Evolutionary conservation across 53 echinoderm and acorn worm genomes (phyloP).

Genomic region (Arbacia lixula): DNA sequence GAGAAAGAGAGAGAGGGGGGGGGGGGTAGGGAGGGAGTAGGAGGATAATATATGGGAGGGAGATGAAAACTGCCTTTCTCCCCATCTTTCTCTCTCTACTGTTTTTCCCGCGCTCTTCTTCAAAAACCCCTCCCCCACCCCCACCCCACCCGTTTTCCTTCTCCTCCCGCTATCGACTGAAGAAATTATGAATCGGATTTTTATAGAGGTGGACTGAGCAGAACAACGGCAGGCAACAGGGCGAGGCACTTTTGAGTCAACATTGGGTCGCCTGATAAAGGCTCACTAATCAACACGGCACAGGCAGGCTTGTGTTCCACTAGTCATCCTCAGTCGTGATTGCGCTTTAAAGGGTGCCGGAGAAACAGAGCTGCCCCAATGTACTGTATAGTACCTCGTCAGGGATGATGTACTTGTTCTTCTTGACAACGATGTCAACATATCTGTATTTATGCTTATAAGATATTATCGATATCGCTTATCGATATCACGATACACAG

Average conservation of each 20-base stretch:
- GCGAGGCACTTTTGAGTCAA: constrained; percentile 62
- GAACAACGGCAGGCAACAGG: constrained; percentile 50
- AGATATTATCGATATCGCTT: too few species aligned
- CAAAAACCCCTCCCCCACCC: neutral
- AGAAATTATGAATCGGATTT: constrained; percentile 56
- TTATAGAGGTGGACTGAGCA: constrained; percentile 40
- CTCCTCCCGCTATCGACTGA: constrained; percentile 38
- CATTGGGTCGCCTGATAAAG: constrained; percentile 42
- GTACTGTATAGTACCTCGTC: too few species aligned
- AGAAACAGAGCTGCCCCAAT: neutral
- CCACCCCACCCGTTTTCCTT: neutral
- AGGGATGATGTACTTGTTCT: too few species aligned
- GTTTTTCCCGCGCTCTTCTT: constrained; percentile 4
- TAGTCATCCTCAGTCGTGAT: neutral
- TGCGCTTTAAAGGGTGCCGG: constrained; percentile 35
- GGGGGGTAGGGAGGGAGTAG: neutral
- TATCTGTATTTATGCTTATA: too few species aligned
- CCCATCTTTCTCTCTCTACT: neutral
- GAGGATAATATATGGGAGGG: too few species aligned
- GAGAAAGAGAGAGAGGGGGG: too few species aligned
- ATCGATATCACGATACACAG: too few species aligned
- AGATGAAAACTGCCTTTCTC: too few species aligned
- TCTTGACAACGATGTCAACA: too few species aligned
- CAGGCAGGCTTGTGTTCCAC: constrained; percentile 17
- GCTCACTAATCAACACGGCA: constrained; percentile 49